Base-by-base conservation (phyloP, 1,140 invertebrate species). In the Orius insidiosus region DNA sequence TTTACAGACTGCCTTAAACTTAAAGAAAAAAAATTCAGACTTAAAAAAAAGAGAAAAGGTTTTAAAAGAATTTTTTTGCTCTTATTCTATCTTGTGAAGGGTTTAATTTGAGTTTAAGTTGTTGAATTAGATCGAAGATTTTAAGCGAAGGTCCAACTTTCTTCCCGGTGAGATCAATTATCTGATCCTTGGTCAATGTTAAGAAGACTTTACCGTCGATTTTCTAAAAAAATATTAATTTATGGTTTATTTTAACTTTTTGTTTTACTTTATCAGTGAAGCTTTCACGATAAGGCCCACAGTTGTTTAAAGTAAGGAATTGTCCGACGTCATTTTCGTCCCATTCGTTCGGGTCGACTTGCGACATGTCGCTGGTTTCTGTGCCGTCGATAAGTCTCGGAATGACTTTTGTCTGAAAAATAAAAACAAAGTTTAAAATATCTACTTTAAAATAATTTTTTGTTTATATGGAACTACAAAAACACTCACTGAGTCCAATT, bases 101-200 rank as follows among this genome's bases (percentile, higher is more conserved):
- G 63, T 80, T 82, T 41, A 83, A 73, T 71, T 81, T 81, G 56
- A 76, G 76, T 66, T 85, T 85, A 10, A 90, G 67, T 56, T 88
- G 83, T 56, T 83, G 77, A 55, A 94, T 85, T 35, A 95, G 70
- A 65, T 93, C 85, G 57, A 75, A 84, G 59, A 95, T 92, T 69
- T 94, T 94, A 16, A 94, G 59, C 4, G 87, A 89, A 5, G 89
- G 88, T 3, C 90, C 90, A 46, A 94, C 85, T 71, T 93, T 94
- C 69, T 86, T 89, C 52, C 85, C 80, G 9, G 88, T 79, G 24
- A 90, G 68, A 57, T 82, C 80, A 52, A 92, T 78, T 45, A 93
- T 85, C 63, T 92, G 78, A 58, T 92, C 86, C 66, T 90, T 89
- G 31, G 77, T 81, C 38, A 94, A 63, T 43, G 73, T 72, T 33